Evolutionary conservation across 2,113 vertebrate species (phyloP).

Genomic region (Peromyscus maniculatus): DNA sequence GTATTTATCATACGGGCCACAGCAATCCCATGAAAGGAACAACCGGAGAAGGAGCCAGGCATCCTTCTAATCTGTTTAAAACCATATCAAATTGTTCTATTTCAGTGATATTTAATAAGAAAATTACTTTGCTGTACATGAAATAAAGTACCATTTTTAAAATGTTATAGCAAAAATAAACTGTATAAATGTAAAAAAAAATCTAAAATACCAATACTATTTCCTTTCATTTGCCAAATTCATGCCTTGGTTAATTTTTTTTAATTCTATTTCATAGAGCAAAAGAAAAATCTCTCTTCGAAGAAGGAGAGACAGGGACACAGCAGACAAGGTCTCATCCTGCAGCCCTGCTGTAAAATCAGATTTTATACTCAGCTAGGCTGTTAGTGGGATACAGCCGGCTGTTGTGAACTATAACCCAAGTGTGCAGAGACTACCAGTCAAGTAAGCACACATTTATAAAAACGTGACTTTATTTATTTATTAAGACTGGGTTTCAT

Average conservation of each 20-base stretch:
- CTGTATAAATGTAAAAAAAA: not conserved
- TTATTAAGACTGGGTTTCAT: not conserved
- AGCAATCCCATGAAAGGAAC: not conserved
- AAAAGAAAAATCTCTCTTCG: not conserved
- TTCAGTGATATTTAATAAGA: too few relatives aligned
- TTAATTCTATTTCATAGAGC: not conserved
- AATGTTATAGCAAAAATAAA: not conserved
- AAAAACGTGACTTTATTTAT: not conserved
- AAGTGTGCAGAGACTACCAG: fast-evolving
- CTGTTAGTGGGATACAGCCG: not conserved
- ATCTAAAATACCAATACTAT: not conserved
- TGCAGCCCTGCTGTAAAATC: not conserved
- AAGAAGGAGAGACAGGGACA: not conserved
- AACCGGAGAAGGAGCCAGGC: not conserved
- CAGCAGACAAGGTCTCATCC: not conserved
- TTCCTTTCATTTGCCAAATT: not conserved
- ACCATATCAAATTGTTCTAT: not conserved
- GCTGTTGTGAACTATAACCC: not conserved
- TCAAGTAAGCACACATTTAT: not conserved
- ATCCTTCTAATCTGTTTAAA: not conserved
- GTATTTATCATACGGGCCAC: not conserved
- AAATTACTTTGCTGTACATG: not conserved
- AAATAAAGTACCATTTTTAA: not conserved
- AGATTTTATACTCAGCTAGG: not conserved
- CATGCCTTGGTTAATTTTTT: not conserved